Conservation (phyloP, 2,113 vertebrate genomes). For the Bufo bufo region DNA sequence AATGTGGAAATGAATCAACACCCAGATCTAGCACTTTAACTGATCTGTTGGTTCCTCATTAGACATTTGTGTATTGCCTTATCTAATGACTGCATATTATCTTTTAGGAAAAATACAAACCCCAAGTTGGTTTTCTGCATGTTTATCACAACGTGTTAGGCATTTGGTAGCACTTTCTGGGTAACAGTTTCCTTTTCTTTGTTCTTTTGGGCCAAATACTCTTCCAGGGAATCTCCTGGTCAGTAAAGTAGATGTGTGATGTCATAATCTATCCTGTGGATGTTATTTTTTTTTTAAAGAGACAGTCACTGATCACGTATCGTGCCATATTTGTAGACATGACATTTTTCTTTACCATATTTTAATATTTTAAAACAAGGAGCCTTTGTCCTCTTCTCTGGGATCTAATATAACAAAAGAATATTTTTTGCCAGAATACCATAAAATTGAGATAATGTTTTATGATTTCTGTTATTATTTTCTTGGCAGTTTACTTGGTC, state of each 20-base stretch:
- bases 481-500: neutral
- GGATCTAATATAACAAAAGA: neutral
- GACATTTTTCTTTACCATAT: neutral
- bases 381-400: neutral
- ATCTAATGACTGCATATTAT: neutral
- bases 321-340: neutral
- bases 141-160: neutral
- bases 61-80: neutral
- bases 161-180: slow-evolving; percentile 11
- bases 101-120: neutral
- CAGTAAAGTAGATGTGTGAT: neutral
- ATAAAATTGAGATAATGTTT: neutral
- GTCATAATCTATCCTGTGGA: neutral
- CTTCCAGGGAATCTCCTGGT: neutral
- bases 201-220: neutral
- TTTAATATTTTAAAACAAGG: neutral
- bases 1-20: neutral
- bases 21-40: neutral
- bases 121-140: neutral
- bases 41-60: neutral
- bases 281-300: neutral
- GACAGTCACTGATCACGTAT: neutral
- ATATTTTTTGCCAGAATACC: neutral
- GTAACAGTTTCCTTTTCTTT: neutral
- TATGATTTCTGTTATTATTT: too few relatives aligned